Evolutionary conservation across 2,888 invertebrate species (phyloP).

Genomic region (Pandemis corylana): DNA sequence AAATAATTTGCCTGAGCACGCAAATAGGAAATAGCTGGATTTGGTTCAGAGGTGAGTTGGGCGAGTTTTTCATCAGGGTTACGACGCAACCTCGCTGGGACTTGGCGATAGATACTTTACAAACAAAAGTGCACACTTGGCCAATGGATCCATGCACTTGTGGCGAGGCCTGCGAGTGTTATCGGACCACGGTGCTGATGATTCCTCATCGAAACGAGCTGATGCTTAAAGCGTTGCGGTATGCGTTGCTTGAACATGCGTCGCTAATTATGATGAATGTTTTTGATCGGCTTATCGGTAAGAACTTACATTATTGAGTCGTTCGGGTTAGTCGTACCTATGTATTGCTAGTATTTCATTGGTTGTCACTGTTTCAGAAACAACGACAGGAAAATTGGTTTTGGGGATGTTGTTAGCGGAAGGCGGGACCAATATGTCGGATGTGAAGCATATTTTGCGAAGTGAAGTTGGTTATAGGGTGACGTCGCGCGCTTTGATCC

Average conservation of each 20-base stretch:
- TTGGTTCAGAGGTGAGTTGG: conserved; percentile 73
- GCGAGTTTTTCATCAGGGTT: conserved; percentile 74
- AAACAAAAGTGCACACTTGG: conserved; percentile 65
- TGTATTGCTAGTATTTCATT: neutral
- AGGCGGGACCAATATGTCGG: conserved; percentile 70
- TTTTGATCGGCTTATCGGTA: conserved; percentile 74
- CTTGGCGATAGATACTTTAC: conserved; percentile 68
- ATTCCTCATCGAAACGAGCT: conserved; percentile 76
- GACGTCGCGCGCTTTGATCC: conserved; percentile 60
- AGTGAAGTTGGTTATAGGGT: conserved; percentile 62
- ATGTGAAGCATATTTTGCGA: conserved; percentile 69
- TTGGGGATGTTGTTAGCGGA: conserved; percentile 70
- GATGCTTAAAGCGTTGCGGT: conserved; percentile 72
- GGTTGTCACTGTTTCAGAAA: conserved; percentile 59
- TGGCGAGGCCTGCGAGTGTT: conserved; percentile 76
- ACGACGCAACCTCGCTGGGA: conserved; percentile 77
- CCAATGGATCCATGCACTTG: conserved; percentile 74
- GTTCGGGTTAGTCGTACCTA: neutral
- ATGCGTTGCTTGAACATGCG: conserved; percentile 69
- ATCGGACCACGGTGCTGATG: conserved; percentile 66
- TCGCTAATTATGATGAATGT: conserved; percentile 71
- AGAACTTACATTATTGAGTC: conserved; percentile 9
- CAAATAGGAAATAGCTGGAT: conserved; percentile 71
- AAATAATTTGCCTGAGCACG: conserved; percentile 72
- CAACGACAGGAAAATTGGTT: conserved; percentile 70